A percentile compares a stretch with the other conserved stretches of the same genome.
These are phyloP conservation scores for Myrmecobius fasciatus DNA, from an alignment of 2,113 vertebrate genomes.

Conservation along the genomic window DNA sequence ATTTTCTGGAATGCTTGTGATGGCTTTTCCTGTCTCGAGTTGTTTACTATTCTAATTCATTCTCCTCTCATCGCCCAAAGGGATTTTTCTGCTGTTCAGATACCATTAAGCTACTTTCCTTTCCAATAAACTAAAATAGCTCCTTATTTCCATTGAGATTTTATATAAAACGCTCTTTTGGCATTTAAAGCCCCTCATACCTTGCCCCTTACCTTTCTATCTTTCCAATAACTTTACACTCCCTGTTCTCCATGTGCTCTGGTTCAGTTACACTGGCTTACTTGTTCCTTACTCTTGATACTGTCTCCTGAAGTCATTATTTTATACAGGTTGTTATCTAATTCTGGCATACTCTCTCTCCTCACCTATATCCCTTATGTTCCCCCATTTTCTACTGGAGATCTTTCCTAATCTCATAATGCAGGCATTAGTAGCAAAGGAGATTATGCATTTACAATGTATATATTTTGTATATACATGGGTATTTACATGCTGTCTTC, in stretches of 20 bases:
- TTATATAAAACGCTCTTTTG: background rate
- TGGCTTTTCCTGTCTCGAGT: background rate
- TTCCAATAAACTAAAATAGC: background rate
- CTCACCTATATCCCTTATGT: background rate
- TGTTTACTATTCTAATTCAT: background rate
- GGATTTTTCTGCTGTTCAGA: background rate
- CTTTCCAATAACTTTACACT: background rate
- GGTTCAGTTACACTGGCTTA: background rate
- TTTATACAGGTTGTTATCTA: background rate
- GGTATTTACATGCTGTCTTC: background rate
- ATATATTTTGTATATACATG: background rate
- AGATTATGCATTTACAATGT: background rate
- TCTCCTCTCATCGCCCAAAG: background rate
- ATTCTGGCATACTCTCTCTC: background rate
- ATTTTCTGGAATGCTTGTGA: background rate
- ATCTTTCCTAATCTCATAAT: background rate
- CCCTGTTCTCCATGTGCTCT: background rate
- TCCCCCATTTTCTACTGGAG: background rate
- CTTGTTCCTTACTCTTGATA: background rate
- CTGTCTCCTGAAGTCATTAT: background rate
- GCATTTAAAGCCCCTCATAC: background rate
- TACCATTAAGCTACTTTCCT: background rate
- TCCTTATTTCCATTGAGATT: background rate
- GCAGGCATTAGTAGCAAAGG: background rate
- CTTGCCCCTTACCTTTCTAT: background rate